Percentiles rank a stretch among this genome's conserved stretches.
These are phyloP conservation scores for Anableps anableps DNA, from an alignment of 2,797 vertebrate species.

Conservation along the genomic window DNA sequence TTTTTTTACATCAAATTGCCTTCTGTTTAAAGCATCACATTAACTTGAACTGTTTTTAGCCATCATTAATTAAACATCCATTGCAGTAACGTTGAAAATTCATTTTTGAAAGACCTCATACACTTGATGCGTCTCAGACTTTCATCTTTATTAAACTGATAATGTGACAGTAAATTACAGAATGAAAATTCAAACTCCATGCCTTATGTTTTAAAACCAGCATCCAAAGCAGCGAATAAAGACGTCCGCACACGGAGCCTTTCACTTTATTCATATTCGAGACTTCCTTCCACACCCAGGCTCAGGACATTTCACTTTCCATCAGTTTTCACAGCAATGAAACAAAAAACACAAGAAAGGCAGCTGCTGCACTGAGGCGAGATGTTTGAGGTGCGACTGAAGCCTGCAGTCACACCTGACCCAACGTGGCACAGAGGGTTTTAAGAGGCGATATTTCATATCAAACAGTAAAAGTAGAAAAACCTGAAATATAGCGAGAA, in stretches of 20 bases:
- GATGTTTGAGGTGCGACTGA: slow-evolving; percentile 17
- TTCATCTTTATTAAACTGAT: not conserved
- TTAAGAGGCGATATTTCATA: slow-evolving; percentile 1
- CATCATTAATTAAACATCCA: too few relatives aligned
- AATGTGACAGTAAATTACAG: too few relatives aligned
- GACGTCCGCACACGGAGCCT: not conserved
- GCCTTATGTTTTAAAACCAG: too few relatives aligned
- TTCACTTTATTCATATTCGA: not conserved
- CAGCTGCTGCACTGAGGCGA: slow-evolving; percentile 1
- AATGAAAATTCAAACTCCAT: too few relatives aligned
- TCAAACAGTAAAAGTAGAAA: slow-evolving; percentile 38
- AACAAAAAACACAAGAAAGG: not conserved
- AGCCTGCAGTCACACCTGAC: slow-evolving; percentile 23
- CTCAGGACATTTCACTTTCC: slow-evolving; percentile 4
- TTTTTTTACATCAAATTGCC: not conserved
- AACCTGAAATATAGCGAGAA: slow-evolving; percentile 34
- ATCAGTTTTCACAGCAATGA: not conserved
- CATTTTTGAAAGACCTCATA: not conserved
- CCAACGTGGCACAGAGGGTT: slow-evolving; percentile 19
- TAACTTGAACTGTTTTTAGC: too few relatives aligned
- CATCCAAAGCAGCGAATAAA: too few relatives aligned
- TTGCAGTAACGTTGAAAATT: not conserved
- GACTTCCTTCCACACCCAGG: slow-evolving; percentile 8
- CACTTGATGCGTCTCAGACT: not conserved
- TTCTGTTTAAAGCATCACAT: not conserved